These are phyloP conservation scores for Tetraodon nigroviridis DNA, from an alignment of 2,113 vertebrate species.

Conservation along the genomic window DNA sequence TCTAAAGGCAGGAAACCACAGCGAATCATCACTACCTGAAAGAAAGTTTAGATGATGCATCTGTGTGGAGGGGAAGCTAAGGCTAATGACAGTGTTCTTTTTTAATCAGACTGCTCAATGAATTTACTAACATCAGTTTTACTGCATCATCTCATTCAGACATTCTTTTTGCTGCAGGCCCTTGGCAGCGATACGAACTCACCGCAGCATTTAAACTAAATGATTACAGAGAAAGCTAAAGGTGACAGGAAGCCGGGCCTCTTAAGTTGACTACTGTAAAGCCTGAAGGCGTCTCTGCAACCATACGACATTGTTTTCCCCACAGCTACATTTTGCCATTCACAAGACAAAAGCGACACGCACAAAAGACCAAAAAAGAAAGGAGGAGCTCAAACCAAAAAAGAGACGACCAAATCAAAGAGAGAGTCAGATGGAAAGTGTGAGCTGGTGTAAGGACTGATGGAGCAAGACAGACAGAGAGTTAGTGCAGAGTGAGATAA, in stretches of 20 bases:
- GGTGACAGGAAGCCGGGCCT: not conserved
- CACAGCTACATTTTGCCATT: not conserved
- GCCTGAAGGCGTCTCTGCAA: not conserved
- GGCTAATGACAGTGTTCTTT: not conserved
- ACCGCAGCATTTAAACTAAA: not conserved
- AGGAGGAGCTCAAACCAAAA: conserved; percentile 3
- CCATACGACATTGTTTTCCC: not conserved
- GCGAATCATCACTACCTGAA: no score
- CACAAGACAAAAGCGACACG: not conserved
- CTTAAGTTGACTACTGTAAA: not conserved
- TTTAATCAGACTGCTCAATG: not conserved
- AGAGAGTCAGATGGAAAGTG: conserved; percentile 20
- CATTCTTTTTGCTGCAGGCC: no score
- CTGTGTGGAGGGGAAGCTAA: not conserved
- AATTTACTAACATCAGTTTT: not conserved
- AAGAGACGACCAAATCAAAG: not conserved
- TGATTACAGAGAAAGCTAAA: not conserved
- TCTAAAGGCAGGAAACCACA: no score
- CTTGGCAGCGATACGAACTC: no score
- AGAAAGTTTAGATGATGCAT: no score
- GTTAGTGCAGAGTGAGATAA: conserved; percentile 48
- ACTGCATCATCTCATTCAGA: no score
- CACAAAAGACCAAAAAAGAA: not conserved
- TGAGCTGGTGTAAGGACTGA: conserved; percentile 54
- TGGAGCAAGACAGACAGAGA: conserved; percentile 41